Evolutionary conservation across 1,140 invertebrate species (phyloP).

Genomic region (Drosophila aff.): DNA sequence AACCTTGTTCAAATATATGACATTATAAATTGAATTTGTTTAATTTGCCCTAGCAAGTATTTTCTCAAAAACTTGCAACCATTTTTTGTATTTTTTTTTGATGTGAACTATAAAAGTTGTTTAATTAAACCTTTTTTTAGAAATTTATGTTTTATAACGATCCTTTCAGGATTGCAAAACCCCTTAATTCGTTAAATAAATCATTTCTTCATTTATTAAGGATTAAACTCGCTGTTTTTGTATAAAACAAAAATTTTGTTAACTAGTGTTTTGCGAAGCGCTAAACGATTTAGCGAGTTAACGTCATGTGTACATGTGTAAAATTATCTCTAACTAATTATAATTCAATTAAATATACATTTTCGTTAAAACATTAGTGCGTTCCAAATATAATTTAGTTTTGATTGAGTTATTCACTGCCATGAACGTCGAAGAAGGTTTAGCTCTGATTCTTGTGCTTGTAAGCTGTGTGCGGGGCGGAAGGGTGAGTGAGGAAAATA

Average conservation of each 20-base stretch:
- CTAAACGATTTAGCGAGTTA: not conserved
- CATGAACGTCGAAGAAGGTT: conserved; percentile 1
- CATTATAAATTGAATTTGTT: too few species aligned
- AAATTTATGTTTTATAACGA: not conserved
- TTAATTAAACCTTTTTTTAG: not conserved
- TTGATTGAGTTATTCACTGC: not conserved
- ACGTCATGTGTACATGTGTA: too few species aligned
- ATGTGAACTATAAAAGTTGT: too few species aligned
- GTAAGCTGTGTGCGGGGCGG: not conserved
- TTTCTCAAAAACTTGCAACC: too few species aligned
- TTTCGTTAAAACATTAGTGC: not conserved
- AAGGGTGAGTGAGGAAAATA: not conserved
- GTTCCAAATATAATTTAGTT: conserved; percentile 6
- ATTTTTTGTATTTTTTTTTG: too few species aligned
- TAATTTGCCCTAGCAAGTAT: too few species aligned
- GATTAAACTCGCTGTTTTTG: not conserved
- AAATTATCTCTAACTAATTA: not conserved
- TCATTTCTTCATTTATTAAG: not conserved
- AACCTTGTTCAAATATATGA: too few species aligned
- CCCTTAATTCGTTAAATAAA: too few species aligned
- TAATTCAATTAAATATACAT: conserved; percentile 4
- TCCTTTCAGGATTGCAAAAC: not conserved
- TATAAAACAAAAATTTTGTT: not conserved
- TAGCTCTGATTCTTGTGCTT: not conserved
- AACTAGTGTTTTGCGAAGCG: not conserved